Conservation (phyloP, 2,113 vertebrate species). For the Heloderma charlesbogerti region DNA sequence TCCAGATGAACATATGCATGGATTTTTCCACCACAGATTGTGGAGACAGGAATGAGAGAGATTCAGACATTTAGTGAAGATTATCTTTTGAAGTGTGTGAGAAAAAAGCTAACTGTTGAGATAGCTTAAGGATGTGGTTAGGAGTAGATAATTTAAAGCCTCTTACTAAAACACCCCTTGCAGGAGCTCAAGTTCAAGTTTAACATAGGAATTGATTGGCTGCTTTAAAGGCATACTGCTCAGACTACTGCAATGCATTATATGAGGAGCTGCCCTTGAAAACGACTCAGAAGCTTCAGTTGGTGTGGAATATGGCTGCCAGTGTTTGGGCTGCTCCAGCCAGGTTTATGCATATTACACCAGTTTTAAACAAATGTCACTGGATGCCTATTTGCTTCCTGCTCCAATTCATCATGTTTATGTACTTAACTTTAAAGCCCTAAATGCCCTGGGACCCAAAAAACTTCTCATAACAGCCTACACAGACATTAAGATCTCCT, state of each 20-base stretch:
- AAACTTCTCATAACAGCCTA: neutral
- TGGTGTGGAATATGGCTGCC: too few relatives aligned
- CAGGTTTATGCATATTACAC: too few relatives aligned
- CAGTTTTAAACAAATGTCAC: too few relatives aligned
- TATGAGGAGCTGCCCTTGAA: too few relatives aligned
- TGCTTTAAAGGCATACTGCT: neutral
- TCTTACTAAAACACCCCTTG: neutral
- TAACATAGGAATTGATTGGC: neutral
- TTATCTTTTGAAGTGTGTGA: neutral
- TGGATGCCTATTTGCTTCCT: neutral
- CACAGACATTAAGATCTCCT: neutral
- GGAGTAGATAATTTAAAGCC: neutral
- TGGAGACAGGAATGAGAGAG: neutral
- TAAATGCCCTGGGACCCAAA: neutral
- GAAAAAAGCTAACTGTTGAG: neutral
- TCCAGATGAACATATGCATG: neutral
- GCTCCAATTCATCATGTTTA: neutral
- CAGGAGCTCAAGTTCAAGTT: neutral
- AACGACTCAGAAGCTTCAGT: too few relatives aligned
- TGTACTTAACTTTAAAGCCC: neutral
- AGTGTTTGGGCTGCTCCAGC: too few relatives aligned
- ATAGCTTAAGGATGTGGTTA: neutral
- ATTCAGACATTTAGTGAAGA: neutral
- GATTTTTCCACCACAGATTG: constrained; percentile 1
- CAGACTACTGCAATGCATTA: too few relatives aligned